Conservation (phyloP, 1,140 invertebrate species). For the Brachionus koreanus region DNA sequence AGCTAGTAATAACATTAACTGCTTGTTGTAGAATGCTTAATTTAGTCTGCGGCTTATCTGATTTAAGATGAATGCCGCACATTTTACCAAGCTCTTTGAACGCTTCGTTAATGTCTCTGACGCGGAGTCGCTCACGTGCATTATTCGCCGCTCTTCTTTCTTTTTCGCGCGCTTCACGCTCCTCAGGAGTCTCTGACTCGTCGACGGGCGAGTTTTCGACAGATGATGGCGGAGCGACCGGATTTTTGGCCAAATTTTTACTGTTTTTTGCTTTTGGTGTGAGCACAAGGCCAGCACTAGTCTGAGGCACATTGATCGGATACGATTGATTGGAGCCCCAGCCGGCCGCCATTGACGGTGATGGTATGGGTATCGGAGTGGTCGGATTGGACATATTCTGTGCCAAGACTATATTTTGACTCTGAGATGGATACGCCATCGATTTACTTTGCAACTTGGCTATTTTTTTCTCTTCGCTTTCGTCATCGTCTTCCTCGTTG, state of each 20-base stretch:
- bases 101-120: conserved; percentile 93
- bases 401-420: neutral
- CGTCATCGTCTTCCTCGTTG: neutral
- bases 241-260: conserved; percentile 7
- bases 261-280: conserved; percentile 1
- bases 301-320: neutral
- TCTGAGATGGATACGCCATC: neutral
- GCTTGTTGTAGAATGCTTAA: conserved; percentile 91
- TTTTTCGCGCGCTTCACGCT: conserved; percentile 41
- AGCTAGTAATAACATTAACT: conserved; percentile 90
- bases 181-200: conserved; percentile 42
- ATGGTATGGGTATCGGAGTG: conserved; percentile 17
- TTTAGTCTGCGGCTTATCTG: conserved; percentile 93
- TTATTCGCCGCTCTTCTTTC: conserved; percentile 40
- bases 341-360: neutral
- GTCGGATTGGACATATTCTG: conserved; percentile 19
- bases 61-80: conserved; percentile 91
- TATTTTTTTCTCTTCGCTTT: conserved; percentile 2
- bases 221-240: conserved; percentile 5
- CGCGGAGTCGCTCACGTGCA: conserved; percentile 61
- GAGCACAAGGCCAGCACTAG: neutral
- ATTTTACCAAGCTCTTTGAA: conserved; percentile 90
- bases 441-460: neutral
- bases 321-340: neutral
- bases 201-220: conserved; percentile 38